Conservation (phyloP, 2,113 vertebrate species). For the Erythrocebus patas region DNA sequence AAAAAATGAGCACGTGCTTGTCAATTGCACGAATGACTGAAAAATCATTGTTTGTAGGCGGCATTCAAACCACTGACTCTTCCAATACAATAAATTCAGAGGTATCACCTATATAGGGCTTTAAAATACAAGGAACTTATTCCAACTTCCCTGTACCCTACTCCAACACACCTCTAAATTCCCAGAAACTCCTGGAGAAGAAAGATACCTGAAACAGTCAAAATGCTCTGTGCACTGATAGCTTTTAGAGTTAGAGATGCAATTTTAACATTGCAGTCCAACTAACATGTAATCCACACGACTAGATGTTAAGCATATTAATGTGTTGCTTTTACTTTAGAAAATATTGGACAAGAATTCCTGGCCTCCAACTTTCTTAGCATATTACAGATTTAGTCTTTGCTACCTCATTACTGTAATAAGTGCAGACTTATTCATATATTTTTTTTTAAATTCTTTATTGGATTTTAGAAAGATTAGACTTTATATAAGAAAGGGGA, state of each 20-base stretch:
- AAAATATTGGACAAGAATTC: neutral
- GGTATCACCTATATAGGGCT: neutral
- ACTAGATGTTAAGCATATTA: neutral
- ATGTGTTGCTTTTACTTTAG: neutral
- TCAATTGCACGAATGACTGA: slow-evolving; percentile 44
- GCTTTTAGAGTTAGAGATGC: neutral
- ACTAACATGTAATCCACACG: neutral
- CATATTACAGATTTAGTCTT: neutral
- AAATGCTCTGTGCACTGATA: neutral
- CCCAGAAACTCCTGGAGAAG: neutral
- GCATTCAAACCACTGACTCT: neutral
- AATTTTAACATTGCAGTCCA: neutral
- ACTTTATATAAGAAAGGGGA: neutral
- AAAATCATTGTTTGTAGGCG: slow-evolving; percentile 37
- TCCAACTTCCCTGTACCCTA: neutral
- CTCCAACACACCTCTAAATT: neutral
- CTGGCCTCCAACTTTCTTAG: neutral
- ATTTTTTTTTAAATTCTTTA: rapidly evolving
- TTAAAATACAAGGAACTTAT: neutral
- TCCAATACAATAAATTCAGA: neutral
- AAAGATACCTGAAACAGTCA: neutral
- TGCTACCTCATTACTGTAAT: neutral
- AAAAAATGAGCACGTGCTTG: slow-evolving; percentile 64
- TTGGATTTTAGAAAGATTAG: slow-evolving; percentile 1
- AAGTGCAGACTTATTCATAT: neutral